These are phyloP conservation scores for Pegea sp. DNA, from an alignment of 23 tunicate genomes.

Conservation along the genomic window DNA sequence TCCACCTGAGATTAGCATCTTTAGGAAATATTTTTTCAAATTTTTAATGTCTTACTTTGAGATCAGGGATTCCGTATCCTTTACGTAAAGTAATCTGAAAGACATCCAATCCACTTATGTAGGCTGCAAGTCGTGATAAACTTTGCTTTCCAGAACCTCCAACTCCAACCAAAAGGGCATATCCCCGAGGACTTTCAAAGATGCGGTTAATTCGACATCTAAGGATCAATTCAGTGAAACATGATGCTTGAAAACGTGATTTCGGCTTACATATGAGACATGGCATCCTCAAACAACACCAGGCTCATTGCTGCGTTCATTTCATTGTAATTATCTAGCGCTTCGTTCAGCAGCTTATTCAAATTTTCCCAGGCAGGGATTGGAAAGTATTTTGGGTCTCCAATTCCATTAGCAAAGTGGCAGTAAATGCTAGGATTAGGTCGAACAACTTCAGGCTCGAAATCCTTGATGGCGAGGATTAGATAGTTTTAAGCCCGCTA, in stretches of 20 bases:
- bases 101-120: slow-evolving; percentile 80
- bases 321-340: slow-evolving; percentile 90
- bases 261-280: slow-evolving; percentile 76
- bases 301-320: slow-evolving; percentile 92
- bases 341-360: slow-evolving; percentile 67
- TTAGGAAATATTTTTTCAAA: background rate
- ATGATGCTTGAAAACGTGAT: background rate
- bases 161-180: slow-evolving; percentile 90
- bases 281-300: slow-evolving; percentile 89
- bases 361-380: slow-evolving; percentile 52
- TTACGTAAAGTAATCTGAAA: slow-evolving; percentile 91
- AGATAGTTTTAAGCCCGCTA: too few relatives aligned
- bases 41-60: slow-evolving; percentile 18
- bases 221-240: background rate
- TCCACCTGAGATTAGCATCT: slow-evolving; percentile 27
- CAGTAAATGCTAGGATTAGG: slow-evolving; percentile 78
- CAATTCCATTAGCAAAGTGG: slow-evolving; percentile 92
- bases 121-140: slow-evolving; percentile 91
- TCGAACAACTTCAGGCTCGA: slow-evolving; percentile 5
- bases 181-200: slow-evolving; percentile 86
- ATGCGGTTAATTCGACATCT: slow-evolving; percentile 96
- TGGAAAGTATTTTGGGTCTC: slow-evolving; percentile 78
- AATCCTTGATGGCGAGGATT: too few relatives aligned
- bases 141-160: slow-evolving; percentile 98
- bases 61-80: slow-evolving; percentile 86